These are phyloP conservation scores for Gulo gulo DNA, from an alignment of 2,113 vertebrate genomes.

Conservation along the genomic window DNA sequence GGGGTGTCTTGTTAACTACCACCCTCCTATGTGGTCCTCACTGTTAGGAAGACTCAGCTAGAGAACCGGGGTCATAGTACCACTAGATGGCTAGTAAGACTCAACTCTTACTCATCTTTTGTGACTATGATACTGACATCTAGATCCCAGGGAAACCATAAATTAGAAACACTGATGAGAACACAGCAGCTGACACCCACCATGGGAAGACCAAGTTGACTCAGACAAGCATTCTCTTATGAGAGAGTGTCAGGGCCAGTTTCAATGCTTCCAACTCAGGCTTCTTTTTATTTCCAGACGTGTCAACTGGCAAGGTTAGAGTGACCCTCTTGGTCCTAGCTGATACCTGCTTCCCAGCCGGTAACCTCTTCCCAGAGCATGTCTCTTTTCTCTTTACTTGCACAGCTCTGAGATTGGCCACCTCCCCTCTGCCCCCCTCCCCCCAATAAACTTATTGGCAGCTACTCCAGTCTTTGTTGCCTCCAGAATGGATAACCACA, in stretches of 20 bases:
- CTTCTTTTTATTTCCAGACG: conserved; percentile 11
- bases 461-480: conserved; percentile 47
- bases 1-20: not conserved
- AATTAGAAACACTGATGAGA: conserved; percentile 6
- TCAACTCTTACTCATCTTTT: not conserved
- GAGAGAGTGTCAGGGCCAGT: not conserved
- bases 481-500: conserved; percentile 57
- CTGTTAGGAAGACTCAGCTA: not conserved
- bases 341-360: conserved; percentile 16
- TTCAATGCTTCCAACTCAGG: not conserved
- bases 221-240: not conserved
- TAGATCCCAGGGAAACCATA: not conserved
- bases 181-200: not conserved
- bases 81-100: not conserved
- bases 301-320: not conserved
- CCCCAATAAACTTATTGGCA: not conserved
- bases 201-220: not conserved
- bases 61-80: not conserved
- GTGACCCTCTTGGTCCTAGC: not conserved
- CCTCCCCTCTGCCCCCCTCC: not conserved
- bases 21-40: not conserved
- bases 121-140: not conserved
- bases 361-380: not conserved
- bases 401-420: not conserved
- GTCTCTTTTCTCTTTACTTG: conserved; percentile 41